phyloP scores from a whole-genome alignment of 2,797 vertebrate species.

The Leptoclinus maculatus region DNA sequence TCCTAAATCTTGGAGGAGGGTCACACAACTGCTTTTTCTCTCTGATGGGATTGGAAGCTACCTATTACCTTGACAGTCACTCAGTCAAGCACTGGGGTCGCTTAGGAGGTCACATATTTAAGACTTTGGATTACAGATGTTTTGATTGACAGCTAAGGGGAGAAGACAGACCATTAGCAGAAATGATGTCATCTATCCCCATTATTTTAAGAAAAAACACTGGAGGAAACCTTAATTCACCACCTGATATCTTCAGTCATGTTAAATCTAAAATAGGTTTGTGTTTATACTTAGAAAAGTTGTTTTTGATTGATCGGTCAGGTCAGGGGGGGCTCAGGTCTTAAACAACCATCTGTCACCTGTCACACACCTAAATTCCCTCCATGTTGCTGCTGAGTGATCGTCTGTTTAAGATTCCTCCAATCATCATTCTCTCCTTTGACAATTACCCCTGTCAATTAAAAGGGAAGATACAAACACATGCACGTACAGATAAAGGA shows the following conservation, averaged over 20 bases:
- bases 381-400: constrained; percentile 21
- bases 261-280: constrained; percentile 6
- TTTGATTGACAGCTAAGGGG: constrained; percentile 42
- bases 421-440: constrained; percentile 13
- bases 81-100: constrained; percentile 44
- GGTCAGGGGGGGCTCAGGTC: constrained; percentile 37
- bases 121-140: constrained; percentile 32
- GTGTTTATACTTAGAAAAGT: constrained; percentile 10
- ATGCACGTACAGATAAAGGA: not conserved
- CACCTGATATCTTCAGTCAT: not conserved
- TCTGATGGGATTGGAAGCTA: constrained; percentile 53
- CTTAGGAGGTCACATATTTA: constrained; percentile 40
- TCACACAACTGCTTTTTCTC: constrained; percentile 27
- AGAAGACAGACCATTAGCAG: constrained; percentile 10
- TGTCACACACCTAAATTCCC: constrained; percentile 41
- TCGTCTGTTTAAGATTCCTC: constrained; percentile 23
- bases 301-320: constrained; percentile 46
- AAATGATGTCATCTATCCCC: not conserved
- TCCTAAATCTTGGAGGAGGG: constrained; percentile 63
- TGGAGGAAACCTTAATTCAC: not conserved
- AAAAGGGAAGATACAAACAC: not conserved
- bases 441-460: constrained; percentile 9
- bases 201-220: constrained; percentile 11
- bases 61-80: constrained; percentile 50
- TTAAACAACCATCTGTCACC: constrained; percentile 43